Base-by-base conservation (phyloP, 2,888 invertebrate genomes). In the Thymelicus lineola region DNA sequence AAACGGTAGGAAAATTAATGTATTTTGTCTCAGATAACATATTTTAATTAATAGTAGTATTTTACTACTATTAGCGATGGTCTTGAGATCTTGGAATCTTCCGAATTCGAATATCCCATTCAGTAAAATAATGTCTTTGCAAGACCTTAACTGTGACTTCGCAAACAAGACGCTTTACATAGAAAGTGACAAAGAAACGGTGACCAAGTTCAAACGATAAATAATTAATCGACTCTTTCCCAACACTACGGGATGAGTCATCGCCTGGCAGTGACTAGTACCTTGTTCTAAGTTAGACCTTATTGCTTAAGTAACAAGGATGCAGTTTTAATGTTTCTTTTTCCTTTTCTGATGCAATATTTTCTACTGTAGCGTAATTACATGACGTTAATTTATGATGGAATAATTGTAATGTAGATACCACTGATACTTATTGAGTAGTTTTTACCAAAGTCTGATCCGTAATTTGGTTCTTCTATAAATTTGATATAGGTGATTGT, bases 241-340 rank as follows among this genome's bases (percentile, higher is more conserved):
- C 77, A 72, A 73, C 78, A 75, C 78, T 77, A 74, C 2, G 59
- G 66, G 84, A 82, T 85, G 86, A 85, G 77, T 85, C 85, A 85
- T 79, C 76, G 71, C 75, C 74, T 77, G 74, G 75, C 75, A 74
- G 71, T 79, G 78, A 71, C 79, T 79, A 79, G 76, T 59, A 59
- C 57, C 59, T 58, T 72, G 74, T 75, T 76, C 80, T 75, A 78
- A 77, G 75, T 76, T 76, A 53, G 14, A 63, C 63, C 53, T 53
- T 63, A 63, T 53, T 38, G 9, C n/a, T 10, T 4, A 20, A 12
- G 53, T 20, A 9, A 12, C 6, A 53, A 53, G 12, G 20, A 75
- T 73, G 57, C 68, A 66, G 70, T 72, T 73, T 78, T 72, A 77
- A 75, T 72, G 71, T 70, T 73, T 75, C 76, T 72, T 67, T 59